Conservation (phyloP, 2,113 vertebrate species). For the Herpailurus yagouaroundi region DNA sequence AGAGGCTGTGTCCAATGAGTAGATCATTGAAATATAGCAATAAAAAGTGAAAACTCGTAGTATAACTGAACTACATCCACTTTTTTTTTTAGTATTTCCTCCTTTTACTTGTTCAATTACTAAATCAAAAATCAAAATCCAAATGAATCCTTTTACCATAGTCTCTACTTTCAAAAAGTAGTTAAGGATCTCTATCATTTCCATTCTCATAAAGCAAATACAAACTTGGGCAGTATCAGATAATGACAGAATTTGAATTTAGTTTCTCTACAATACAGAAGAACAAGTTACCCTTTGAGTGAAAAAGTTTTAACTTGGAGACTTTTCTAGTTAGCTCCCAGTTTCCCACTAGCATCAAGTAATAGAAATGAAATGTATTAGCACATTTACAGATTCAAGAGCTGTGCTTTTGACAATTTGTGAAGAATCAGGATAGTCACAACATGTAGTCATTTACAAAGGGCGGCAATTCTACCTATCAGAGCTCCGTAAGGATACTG, state of each 20-base stretch:
- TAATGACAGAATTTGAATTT: background rate
- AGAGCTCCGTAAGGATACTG: background rate
- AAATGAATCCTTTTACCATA: background rate
- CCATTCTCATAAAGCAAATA: background rate
- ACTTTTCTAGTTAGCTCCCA: background rate
- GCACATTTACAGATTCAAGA: background rate
- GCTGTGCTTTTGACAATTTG: background rate
- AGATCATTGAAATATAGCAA: background rate
- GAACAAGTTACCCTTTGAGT: background rate
- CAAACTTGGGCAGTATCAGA: background rate
- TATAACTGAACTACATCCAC: background rate
- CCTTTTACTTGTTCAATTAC: background rate
- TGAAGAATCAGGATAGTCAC: background rate
- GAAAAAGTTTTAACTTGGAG: background rate
- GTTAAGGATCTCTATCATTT: background rate
- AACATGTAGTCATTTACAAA: background rate
- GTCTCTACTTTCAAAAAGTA: background rate
- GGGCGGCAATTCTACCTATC: background rate
- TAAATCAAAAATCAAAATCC: constrained; percentile 29
- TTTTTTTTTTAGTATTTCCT: background rate
- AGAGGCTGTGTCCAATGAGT: background rate
- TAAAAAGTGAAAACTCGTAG: constrained; percentile 7
- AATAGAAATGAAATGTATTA: background rate
- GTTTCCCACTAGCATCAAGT: background rate
- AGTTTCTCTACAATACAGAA: background rate